phyloP scores from a whole-genome alignment of 1,140 invertebrate genomes.

The Phymastichus coffea region DNA sequence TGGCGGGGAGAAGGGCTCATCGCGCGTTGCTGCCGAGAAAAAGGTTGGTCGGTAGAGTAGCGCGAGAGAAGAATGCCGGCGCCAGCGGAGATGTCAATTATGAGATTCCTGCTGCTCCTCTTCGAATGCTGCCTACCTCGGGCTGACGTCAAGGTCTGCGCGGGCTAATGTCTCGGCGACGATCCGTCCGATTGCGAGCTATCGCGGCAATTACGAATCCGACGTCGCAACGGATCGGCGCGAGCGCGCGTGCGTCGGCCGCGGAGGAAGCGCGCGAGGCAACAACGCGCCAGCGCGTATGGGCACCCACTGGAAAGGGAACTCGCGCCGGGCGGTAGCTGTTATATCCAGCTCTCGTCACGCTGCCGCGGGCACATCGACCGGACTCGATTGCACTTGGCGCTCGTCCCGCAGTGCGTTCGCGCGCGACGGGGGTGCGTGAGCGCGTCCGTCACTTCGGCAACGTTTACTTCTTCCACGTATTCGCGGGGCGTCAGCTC shows the following conservation, averaged over 20 bases:
- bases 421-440: background rate
- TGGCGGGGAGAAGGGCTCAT: background rate
- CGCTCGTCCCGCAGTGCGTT: background rate
- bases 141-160: background rate
- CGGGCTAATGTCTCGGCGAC: background rate
- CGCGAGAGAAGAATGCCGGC: constrained; percentile 3
- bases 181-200: background rate
- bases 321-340: constrained; percentile 46
- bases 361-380: constrained; percentile 12
- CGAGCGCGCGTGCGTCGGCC: background rate
- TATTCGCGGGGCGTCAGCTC: background rate
- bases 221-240: background rate
- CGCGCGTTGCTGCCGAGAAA: background rate
- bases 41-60: constrained; percentile 5
- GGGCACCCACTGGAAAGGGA: constrained; percentile 48
- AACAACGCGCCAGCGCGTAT: constrained; percentile 42
- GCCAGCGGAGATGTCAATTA: constrained; percentile 23
- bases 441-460: background rate
- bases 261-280: constrained; percentile 5
- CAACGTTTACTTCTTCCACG: background rate
- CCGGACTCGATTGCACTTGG: constrained; percentile 20
- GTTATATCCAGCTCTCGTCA: constrained; percentile 27
- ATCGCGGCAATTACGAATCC: background rate
- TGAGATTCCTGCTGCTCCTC: constrained; percentile 2
- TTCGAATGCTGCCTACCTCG: background rate